A percentile compares a stretch with the other conserved stretches of the same genome.
phyloP scores from a whole-genome alignment of 2,888 invertebrate species.

The Copidosoma aretas region DNA sequence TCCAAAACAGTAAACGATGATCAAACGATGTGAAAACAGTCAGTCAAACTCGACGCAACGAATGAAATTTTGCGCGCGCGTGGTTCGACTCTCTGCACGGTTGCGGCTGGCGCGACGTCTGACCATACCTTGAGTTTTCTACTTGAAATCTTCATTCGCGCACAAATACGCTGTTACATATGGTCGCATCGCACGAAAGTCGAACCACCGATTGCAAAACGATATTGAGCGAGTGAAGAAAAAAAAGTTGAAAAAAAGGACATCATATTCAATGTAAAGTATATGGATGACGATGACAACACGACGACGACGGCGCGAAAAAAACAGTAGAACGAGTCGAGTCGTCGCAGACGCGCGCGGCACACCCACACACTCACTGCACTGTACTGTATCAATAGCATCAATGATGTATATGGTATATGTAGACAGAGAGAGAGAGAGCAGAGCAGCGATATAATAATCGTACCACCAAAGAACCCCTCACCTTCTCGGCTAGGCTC shows the following conservation, averaged over 20 bases:
- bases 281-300: neutral
- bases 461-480: slow-evolving; percentile 30
- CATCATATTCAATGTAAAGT: neutral
- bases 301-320: neutral
- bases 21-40: no score
- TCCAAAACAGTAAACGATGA: no score
- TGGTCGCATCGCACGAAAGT: neutral
- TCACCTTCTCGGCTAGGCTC: slow-evolving; percentile 84
- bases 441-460: neutral
- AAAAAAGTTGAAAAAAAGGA: neutral
- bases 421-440: no score
- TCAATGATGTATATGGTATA: no score
- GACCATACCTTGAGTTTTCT: neutral
- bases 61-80: neutral
- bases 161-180: no score
- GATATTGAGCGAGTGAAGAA: no score
- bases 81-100: slow-evolving; percentile 24
- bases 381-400: neutral
- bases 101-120: no score
- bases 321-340: neutral
- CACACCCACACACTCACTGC: neutral
- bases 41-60: slow-evolving; percentile 11
- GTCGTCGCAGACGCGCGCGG: neutral
- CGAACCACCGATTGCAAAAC: slow-evolving; percentile 5
- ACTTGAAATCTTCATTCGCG: neutral